Evolutionary conservation across 2,113 vertebrate genomes (phyloP).

Genomic region (Delphinapterus leucas): DNA sequence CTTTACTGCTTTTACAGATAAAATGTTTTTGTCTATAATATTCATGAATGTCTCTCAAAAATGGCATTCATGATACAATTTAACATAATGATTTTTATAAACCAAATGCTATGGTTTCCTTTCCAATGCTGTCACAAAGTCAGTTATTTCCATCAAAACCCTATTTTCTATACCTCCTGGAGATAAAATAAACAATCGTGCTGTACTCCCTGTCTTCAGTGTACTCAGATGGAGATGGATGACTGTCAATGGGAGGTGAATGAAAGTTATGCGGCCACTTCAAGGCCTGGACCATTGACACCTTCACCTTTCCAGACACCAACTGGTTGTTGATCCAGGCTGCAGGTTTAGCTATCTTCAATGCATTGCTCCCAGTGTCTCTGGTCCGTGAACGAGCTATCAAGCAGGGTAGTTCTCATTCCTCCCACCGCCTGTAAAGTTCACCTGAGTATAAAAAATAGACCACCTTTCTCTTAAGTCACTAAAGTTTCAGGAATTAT

Average conservation of each 20-base stretch:
- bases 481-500: not conserved
- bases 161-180: not conserved
- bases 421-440: not conserved
- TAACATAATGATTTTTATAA: not conserved
- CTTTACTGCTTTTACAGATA: not conserved
- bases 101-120: not conserved
- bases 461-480: not conserved
- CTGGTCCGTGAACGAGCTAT: too few relatives aligned
- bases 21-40: not conserved
- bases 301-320: rapidly evolving
- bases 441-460: not conserved
- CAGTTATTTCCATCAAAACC: not conserved
- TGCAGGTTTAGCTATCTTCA: not conserved
- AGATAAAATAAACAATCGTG: not conserved
- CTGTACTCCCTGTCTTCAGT: not conserved
- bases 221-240: not conserved
- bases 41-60: not conserved
- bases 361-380: not conserved
- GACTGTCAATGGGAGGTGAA: not conserved
- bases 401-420: not conserved
- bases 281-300: not conserved
- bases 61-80: not conserved
- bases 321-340: not conserved
- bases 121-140: not conserved
- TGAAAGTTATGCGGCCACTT: not conserved